A percentile compares a stretch with the other conserved stretches of the same genome.
These are phyloP conservation scores for Smittia sp. DNA, from an alignment of 2,888 invertebrate species.

Conservation along the genomic window DNA sequence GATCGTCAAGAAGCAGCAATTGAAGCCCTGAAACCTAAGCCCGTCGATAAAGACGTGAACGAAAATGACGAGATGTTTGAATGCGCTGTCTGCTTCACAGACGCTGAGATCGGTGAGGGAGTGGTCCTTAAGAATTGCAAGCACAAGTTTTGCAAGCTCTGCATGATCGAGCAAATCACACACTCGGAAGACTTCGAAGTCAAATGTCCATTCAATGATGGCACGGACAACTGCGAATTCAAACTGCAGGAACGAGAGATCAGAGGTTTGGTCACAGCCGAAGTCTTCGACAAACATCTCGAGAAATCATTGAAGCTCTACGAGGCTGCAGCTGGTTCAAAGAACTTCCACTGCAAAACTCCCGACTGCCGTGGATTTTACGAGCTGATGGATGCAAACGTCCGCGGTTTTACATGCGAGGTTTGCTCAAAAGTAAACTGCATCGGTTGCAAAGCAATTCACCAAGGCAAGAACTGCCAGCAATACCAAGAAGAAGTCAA, in stretches of 20 bases:
- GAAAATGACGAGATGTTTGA: conserved; percentile 71
- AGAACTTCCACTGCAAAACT: conserved; percentile 86
- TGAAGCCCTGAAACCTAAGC: no score
- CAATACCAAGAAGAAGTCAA: conserved; percentile 71
- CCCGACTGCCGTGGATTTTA: conserved; percentile 72
- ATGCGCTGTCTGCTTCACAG: conserved; percentile 77
- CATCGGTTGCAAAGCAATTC: conserved; percentile 82
- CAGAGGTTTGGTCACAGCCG: conserved; percentile 69
- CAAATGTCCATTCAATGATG: conserved; percentile 77
- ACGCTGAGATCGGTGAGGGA: conserved; percentile 64
- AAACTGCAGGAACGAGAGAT: conserved; percentile 80
- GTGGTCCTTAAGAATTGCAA: conserved; percentile 81
- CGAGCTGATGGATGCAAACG: conserved; percentile 66
- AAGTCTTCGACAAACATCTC: conserved; percentile 74
- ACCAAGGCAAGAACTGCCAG: conserved; percentile 74
- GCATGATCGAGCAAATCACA: conserved; percentile 68
- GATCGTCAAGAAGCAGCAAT: background rate
- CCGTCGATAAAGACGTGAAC: no score
- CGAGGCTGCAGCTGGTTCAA: conserved; percentile 69
- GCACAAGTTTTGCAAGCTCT: conserved; percentile 79
- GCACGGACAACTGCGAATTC: conserved; percentile 69
- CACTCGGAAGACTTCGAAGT: conserved; percentile 76
- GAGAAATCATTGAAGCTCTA: conserved; percentile 77
- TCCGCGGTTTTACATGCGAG: conserved; percentile 78
- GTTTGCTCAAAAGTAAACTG: conserved; percentile 79